A percentile compares a stretch with the other conserved stretches of the same genome.
phyloP scores from a whole-genome alignment of 2,113 vertebrate genomes.

The Sapayoa aenigma region DNA sequence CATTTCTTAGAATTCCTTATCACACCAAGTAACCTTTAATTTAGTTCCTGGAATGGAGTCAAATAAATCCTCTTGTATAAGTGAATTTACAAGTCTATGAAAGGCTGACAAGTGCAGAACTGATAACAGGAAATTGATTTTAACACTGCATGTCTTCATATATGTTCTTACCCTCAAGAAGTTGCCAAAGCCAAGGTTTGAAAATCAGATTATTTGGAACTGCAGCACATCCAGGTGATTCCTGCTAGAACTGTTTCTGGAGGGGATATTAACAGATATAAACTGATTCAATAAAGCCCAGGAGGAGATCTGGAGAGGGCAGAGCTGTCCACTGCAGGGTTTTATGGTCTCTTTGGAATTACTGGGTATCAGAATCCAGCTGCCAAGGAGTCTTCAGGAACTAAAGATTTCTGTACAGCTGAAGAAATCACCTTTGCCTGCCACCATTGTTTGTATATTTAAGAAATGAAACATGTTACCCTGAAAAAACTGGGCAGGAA shows the following conservation, averaged over 20 bases:
- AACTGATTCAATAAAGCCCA: not conserved
- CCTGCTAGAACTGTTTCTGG: not conserved
- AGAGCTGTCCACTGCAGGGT: not conserved
- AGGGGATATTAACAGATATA: not conserved
- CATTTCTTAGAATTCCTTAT: not conserved
- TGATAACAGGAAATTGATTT: not conserved
- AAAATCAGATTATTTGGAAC: not conserved
- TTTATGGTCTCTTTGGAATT: not conserved
- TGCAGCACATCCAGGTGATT: not conserved
- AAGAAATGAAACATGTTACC: not conserved
- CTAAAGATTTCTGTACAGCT: not conserved
- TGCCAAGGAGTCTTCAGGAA: not conserved
- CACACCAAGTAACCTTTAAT: not conserved
- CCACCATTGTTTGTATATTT: too few relatives aligned
- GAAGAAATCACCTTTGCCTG: not conserved
- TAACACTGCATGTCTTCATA: not conserved
- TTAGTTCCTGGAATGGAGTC: not conserved
- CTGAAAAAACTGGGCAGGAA: not conserved
- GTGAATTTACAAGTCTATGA: not conserved
- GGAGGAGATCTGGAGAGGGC: not conserved
- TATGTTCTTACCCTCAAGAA: not conserved
- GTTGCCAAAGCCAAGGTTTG: not conserved
- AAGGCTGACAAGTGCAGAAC: not conserved
- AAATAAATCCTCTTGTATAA: not conserved
- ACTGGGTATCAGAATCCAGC: not conserved